Conservation (phyloP, 2,888 invertebrate genomes). For the Hartigia nigra region DNA sequence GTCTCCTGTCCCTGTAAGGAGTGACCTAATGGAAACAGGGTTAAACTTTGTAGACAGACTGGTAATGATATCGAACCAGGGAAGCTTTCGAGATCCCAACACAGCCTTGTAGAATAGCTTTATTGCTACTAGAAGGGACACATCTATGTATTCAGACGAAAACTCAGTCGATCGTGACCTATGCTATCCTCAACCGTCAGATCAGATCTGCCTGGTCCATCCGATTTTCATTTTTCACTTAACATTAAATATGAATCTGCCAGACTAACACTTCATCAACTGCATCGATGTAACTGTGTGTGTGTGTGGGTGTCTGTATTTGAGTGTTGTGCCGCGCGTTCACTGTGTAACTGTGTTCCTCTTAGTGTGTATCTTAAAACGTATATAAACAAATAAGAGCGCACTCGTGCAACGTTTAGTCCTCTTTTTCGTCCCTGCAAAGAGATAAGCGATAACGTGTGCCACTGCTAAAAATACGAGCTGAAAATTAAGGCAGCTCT, state of each 20-base stretch:
- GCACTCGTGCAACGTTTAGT: conserved; percentile 53
- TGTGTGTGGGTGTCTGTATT: neutral
- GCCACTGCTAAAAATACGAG: neutral
- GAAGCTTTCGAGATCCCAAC: neutral
- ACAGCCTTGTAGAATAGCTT: conserved; percentile 1
- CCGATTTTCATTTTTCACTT: neutral
- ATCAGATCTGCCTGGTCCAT: neutral
- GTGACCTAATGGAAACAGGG: neutral
- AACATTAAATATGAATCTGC: conserved; percentile 1
- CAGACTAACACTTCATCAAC: neutral
- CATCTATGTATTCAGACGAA: neutral
- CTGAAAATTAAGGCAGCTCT: neutral
- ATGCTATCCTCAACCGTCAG: neutral
- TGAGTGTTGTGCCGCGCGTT: conserved; percentile 12
- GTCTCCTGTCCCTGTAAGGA: neutral
- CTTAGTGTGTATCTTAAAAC: conserved; percentile 48
- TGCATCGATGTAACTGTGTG: neutral
- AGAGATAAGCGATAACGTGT: conserved; percentile 7
- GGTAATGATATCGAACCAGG: neutral
- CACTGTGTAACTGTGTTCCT: conserved; percentile 33
- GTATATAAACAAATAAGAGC: conserved; percentile 56
- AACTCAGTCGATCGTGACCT: neutral
- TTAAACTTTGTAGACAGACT: neutral
- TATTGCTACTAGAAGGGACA: neutral
- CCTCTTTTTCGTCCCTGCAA: conserved; percentile 60